Evolutionary conservation across 2,888 invertebrate genomes (phyloP).

Genomic region (Autographa gamma): DNA sequence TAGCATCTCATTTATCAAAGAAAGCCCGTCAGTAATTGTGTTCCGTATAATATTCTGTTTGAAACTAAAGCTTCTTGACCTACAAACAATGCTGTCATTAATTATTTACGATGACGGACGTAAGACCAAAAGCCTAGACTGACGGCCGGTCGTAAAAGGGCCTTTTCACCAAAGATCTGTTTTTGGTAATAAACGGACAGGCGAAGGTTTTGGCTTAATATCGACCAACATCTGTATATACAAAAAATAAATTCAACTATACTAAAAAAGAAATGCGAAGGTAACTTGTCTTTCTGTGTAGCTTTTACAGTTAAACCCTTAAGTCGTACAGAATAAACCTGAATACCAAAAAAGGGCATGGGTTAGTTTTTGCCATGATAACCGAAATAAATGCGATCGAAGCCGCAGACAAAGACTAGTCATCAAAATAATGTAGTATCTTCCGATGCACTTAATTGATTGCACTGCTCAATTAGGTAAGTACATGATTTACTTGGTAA

Average conservation of each 20-base stretch:
- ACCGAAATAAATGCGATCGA: no score
- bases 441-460: neutral
- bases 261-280: no score
- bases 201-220: neutral
- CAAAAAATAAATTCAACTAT: no score
- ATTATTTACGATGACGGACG: slow-evolving; percentile 5
- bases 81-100: neutral
- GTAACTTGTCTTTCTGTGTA: no score
- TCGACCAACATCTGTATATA: no score
- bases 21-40: neutral
- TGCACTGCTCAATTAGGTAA: neutral
- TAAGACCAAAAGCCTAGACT: neutral
- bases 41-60: neutral
- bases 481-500: neutral
- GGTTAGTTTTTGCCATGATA: no score
- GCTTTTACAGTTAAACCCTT: no score
- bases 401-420: no score
- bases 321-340: no score
- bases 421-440: neutral
- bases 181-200: slow-evolving; percentile 1
- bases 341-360: no score
- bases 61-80: neutral
- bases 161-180: neutral
- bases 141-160: slow-evolving; percentile 6
- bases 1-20: neutral